These are phyloP conservation scores for Psylliodes chrysocephalus DNA, from an alignment of 2,888 invertebrate genomes.

Conservation along the genomic window DNA sequence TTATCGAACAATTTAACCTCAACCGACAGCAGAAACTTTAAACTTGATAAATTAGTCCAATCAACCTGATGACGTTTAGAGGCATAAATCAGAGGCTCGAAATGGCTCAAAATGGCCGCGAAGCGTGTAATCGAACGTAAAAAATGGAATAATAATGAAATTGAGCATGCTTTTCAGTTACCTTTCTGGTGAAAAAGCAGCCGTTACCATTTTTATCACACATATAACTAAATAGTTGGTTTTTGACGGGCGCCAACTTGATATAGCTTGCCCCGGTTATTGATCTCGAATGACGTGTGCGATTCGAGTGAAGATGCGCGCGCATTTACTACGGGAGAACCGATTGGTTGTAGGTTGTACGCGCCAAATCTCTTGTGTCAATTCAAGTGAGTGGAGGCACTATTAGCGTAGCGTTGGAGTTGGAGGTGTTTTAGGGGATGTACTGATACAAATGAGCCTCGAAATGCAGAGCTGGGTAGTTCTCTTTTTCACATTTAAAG, in stretches of 20 bases:
- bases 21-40: neutral
- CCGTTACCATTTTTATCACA: slow-evolving; percentile 78
- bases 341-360: slow-evolving; percentile 54
- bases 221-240: slow-evolving; percentile 66
- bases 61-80: slow-evolving; percentile 24
- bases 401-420: slow-evolving; percentile 42
- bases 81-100: slow-evolving; percentile 32
- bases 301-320: slow-evolving; percentile 44
- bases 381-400: slow-evolving; percentile 36
- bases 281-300: slow-evolving; percentile 49
- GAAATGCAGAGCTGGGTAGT: too few relatives aligned
- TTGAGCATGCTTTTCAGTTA: slow-evolving; percentile 58
- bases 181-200: slow-evolving; percentile 75
- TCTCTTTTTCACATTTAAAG: too few relatives aligned
- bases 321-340: slow-evolving; percentile 45
- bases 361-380: slow-evolving; percentile 59
- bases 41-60: slow-evolving; percentile 33
- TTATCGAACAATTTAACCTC: neutral
- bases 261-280: slow-evolving; percentile 54
- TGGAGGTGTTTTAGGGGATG: too few relatives aligned
- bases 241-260: slow-evolving; percentile 56
- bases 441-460: too few relatives aligned
- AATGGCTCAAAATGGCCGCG: slow-evolving; percentile 25
- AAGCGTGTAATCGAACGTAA: too few relatives aligned
- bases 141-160: too few relatives aligned